Evolutionary conservation across 2,797 vertebrate species (phyloP).

Genomic region (Trachurus trachurus): DNA sequence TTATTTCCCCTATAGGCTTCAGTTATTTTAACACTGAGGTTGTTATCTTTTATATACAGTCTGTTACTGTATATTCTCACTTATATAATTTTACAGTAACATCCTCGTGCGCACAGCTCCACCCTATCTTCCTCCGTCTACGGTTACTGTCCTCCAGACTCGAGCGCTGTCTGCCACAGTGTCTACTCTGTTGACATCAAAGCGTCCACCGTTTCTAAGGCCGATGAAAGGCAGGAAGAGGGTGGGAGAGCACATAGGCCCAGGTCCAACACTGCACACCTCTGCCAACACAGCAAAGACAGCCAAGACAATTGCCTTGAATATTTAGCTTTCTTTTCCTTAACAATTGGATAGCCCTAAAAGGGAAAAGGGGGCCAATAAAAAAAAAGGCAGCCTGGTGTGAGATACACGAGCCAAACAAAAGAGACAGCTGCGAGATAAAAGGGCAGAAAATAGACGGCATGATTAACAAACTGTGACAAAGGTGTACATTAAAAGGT

Average conservation of each 20-base stretch:
- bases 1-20: neutral
- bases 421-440: slow-evolving; percentile 49
- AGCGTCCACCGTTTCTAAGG: slow-evolving; percentile 57
- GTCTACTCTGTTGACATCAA: slow-evolving; percentile 83
- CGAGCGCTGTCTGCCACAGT: slow-evolving; percentile 68
- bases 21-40: neutral
- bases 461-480: slow-evolving; percentile 21
- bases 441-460: slow-evolving; percentile 42
- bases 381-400: slow-evolving; percentile 36
- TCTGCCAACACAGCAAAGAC: slow-evolving; percentile 66
- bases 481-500: neutral
- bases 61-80: slow-evolving; percentile 5
- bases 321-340: slow-evolving; percentile 70
- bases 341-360: slow-evolving; percentile 72
- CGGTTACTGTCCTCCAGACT: slow-evolving; percentile 62
- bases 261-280: slow-evolving; percentile 50
- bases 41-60: neutral
- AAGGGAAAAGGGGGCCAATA: slow-evolving; percentile 63
- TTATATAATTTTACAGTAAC: neutral
- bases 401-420: slow-evolving; percentile 57
- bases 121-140: slow-evolving; percentile 56
- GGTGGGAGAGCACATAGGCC: slow-evolving; percentile 73
- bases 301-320: slow-evolving; percentile 69
- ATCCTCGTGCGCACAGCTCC: slow-evolving; percentile 20
- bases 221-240: slow-evolving; percentile 84